These are phyloP conservation scores for Micrastur ruficollis DNA, from an alignment of 2,797 vertebrate genomes.

Conservation along the genomic window DNA sequence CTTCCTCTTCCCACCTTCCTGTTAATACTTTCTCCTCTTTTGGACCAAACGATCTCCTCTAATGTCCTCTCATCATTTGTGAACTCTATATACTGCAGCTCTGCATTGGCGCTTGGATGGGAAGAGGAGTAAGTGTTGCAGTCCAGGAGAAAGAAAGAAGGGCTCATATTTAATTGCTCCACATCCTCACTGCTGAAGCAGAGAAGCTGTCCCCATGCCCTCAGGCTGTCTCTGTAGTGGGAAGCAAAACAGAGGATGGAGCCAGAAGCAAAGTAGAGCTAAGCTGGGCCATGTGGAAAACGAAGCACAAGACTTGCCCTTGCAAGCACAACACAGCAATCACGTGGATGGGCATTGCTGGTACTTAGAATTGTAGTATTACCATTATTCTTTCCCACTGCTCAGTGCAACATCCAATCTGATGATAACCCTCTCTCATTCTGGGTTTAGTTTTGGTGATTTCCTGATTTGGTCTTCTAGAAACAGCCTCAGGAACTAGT, in stretches of 20 bases:
- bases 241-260: background rate
- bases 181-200: background rate
- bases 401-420: background rate
- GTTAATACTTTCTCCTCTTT: background rate
- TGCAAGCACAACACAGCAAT: background rate
- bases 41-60: background rate
- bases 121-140: background rate
- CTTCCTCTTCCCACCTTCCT: background rate
- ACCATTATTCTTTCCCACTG: background rate
- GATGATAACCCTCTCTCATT: background rate
- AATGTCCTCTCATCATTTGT: background rate
- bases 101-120: background rate
- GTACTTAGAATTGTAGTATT: background rate
- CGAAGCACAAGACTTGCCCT: background rate
- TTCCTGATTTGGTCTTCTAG: background rate
- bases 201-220: background rate
- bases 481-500: background rate
- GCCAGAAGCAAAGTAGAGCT: background rate
- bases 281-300: background rate
- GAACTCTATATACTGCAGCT: background rate
- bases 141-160: background rate
- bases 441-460: background rate
- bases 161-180: background rate
- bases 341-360: background rate
- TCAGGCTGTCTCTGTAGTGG: background rate